Percentiles rank a stretch among this genome's conserved stretches.
phyloP scores from a whole-genome alignment of 2,888 invertebrate species.

The Carpatolechia fugitivella region DNA sequence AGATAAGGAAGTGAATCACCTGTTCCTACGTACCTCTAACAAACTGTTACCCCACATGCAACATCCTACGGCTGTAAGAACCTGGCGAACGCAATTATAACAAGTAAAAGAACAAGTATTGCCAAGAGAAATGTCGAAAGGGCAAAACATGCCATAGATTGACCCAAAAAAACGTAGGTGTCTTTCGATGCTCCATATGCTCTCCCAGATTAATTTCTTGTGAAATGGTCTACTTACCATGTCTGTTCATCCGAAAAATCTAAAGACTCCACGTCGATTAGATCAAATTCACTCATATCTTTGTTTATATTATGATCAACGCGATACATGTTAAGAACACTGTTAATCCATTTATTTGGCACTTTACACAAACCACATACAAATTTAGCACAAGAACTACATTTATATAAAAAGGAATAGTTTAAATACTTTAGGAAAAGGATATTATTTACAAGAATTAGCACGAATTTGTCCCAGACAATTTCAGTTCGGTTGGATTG shows the following conservation, averaged over 20 bases:
- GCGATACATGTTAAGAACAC: constrained; percentile 68
- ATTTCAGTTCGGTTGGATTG: constrained; percentile 57
- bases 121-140: constrained; percentile 38
- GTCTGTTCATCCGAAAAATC: constrained; percentile 79
- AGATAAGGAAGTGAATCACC: neutral
- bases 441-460: constrained; percentile 52
- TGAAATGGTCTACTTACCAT: constrained; percentile 65
- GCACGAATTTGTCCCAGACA: constrained; percentile 64
- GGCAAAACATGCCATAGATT: constrained; percentile 26
- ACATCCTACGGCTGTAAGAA: neutral
- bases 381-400: constrained; percentile 60
- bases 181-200: neutral
- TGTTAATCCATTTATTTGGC: constrained; percentile 73
- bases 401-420: constrained; percentile 55
- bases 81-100: neutral
- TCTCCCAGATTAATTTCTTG: neutral
- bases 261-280: constrained; percentile 78
- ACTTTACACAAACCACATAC: constrained; percentile 64
- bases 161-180: constrained; percentile 24
- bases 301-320: constrained; percentile 77
- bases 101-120: constrained; percentile 1
- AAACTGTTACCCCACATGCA: neutral
- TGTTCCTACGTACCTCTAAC: neutral
- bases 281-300: constrained; percentile 76
- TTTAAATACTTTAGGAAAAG: constrained; percentile 62